Evolutionary conservation across 2,797 vertebrate genomes (phyloP), one percentile per base, ranked within the genome.

Genomic region (Anolis apletophallus): DNA sequence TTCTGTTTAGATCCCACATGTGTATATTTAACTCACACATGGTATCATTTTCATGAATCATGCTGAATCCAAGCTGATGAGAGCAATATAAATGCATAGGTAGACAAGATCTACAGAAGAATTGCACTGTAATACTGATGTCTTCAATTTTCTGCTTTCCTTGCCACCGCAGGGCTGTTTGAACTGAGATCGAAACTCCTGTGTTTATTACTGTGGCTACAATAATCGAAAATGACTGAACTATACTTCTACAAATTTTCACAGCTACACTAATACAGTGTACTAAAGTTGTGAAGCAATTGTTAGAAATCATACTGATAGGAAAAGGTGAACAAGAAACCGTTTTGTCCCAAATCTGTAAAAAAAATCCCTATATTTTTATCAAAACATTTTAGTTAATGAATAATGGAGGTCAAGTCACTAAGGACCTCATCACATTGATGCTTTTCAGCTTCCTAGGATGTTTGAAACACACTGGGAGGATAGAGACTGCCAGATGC

Each of bases 1-100:
- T 93, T 91, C 88, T 89, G 74, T 91, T 93, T 89, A 72, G 73
- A 86, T 46, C 85, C 40, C 80, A 82, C 52, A 78, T 73, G 77
- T 64, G 89, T 79, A 86, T 40, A 54, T 67, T 92, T 91, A 64
- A 73, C 23, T 23, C 46, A 75, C 75, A 73, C 85, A 79, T 84
- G 74, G 77, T 52, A 14, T 83, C 91, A 90, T 91, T 93, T 88
- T 87, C 87, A 80, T 64, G n/a, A 59, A 80, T 83, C 86, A 88
- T 59, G 85, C 36, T 11, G 82, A 90, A 90, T 88, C 77, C 40
- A n/a, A 79, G 52, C 23, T 32, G 85, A 76, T 75, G 73, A 93
- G 86, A 82, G 59, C 71, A 68, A 84, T 0, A 78, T 76, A 69
- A 82, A 90, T 80, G 80, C 32, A 78, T 73, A 91, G 74, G 40